Conservation (phyloP, 2,797 vertebrate genomes). For the Lates japonicus region DNA sequence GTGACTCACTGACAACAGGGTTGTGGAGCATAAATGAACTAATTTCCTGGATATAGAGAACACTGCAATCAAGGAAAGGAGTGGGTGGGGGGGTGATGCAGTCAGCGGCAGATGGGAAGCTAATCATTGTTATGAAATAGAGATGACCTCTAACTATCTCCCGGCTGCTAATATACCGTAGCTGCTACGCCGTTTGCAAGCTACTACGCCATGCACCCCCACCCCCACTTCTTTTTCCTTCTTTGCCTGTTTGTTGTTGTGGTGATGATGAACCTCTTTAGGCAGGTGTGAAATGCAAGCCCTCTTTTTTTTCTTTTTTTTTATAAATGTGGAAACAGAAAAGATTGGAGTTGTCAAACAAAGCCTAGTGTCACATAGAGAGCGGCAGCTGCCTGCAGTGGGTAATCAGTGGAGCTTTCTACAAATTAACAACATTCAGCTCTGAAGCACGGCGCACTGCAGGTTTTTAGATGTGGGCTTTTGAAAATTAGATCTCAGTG, state of each 20-base stretch:
- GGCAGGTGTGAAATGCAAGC: constrained; percentile 67
- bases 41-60: constrained; percentile 87
- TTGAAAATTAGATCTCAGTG: constrained; percentile 70
- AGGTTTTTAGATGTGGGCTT: constrained; percentile 70
- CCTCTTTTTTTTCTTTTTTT: constrained; percentile 27
- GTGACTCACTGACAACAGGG: constrained; percentile 75
- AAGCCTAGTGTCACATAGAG: constrained; percentile 76
- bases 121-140: constrained; percentile 91
- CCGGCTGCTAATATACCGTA: constrained; percentile 72
- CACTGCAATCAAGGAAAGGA: constrained; percentile 85
- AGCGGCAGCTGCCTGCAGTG: constrained; percentile 84
- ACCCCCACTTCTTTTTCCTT: constrained; percentile 10
- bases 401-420: constrained; percentile 82
- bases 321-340: constrained; percentile 73
- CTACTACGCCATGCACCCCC: constrained; percentile 30
- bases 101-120: constrained; percentile 86
- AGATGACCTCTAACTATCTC: constrained; percentile 89
- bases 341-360: constrained; percentile 84
- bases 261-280: constrained; percentile 64
- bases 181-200: constrained; percentile 51
- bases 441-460: constrained; percentile 77
- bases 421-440: constrained; percentile 84
- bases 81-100: constrained; percentile 44
- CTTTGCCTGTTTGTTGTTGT: constrained; percentile 63
- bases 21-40: constrained; percentile 86